Evolutionary conservation across 2,113 vertebrate genomes (phyloP).

Genomic region (Zingel zingel): DNA sequence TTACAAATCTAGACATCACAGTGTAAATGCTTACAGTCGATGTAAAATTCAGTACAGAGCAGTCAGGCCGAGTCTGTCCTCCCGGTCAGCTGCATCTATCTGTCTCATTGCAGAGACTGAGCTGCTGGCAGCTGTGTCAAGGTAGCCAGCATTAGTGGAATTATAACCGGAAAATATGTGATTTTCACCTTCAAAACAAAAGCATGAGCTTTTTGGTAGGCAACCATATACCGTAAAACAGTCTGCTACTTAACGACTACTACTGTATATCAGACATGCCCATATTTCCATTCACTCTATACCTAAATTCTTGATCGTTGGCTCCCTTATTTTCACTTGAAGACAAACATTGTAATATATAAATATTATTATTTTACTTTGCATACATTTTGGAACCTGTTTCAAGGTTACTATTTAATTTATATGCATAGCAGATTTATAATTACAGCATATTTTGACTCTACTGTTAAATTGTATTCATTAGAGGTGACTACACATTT

Average conservation of each 20-base stretch:
- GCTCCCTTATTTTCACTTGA: neutral
- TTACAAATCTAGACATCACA: fast-evolving
- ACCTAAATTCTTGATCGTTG: too few relatives aligned
- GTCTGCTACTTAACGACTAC: too few relatives aligned
- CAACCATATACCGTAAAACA: too few relatives aligned
- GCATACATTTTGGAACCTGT: neutral
- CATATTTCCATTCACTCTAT: neutral
- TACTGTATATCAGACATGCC: neutral
- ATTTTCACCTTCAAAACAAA: slow-evolving; percentile 16
- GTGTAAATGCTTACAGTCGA: fast-evolving
- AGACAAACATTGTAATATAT: neutral
- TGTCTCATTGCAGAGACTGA: slow-evolving; percentile 39
- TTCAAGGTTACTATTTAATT: neutral
- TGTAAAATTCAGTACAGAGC: neutral
- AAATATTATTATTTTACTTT: neutral
- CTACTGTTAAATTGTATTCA: neutral
- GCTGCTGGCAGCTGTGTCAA: slow-evolving; percentile 28
- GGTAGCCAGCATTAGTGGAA: fast-evolving
- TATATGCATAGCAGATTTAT: neutral
- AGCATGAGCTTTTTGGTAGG: neutral
- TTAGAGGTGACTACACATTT: too few relatives aligned
- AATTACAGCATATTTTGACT: neutral
- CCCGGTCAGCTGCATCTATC: slow-evolving; percentile 13
- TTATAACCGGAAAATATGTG: neutral
- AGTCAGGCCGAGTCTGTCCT: neutral